These are phyloP conservation scores for Bombyx mori DNA, from an alignment of 1,140 invertebrate species.

Conservation along the genomic window DNA sequence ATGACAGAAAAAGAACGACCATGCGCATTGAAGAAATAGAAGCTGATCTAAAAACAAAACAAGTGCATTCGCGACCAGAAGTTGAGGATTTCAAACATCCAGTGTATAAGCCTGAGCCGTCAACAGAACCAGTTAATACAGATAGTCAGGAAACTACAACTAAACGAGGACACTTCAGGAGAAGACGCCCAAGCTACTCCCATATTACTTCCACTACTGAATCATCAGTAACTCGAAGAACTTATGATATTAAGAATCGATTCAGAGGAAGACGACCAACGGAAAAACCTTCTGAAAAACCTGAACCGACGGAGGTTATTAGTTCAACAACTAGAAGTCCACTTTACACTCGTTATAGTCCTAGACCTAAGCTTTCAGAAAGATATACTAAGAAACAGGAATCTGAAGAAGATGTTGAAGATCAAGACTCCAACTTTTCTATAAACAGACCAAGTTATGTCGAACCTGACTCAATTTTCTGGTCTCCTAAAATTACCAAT, in stretches of 20 bases:
- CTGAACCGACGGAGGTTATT: slow-evolving; percentile 34
- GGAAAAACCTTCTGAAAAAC: slow-evolving; percentile 56
- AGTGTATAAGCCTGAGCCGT: slow-evolving; percentile 56
- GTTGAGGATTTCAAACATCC: slow-evolving; percentile 53
- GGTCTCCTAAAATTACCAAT: slow-evolving; percentile 75
- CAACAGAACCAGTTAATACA: slow-evolving; percentile 29
- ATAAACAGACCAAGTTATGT: slow-evolving; percentile 61
- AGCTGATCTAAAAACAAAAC: slow-evolving; percentile 65
- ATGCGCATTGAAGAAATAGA: slow-evolving; percentile 70
- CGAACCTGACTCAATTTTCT: slow-evolving; percentile 71
- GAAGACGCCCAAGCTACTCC: slow-evolving; percentile 37
- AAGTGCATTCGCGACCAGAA: slow-evolving; percentile 47
- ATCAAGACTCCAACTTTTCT: slow-evolving; percentile 64
- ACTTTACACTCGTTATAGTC: slow-evolving; percentile 35
- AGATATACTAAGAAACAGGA: slow-evolving; percentile 54
- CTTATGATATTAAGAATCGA: slow-evolving; percentile 56
- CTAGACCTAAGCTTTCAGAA: slow-evolving; percentile 50
- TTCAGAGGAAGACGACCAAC: slow-evolving; percentile 56
- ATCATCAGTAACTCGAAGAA: slow-evolving; percentile 34
- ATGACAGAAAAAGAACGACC: slow-evolving; percentile 58
- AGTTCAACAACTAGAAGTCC: slow-evolving; percentile 35
- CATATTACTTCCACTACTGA: slow-evolving; percentile 49
- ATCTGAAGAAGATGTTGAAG: slow-evolving; percentile 41
- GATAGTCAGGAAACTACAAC: slow-evolving; percentile 31
- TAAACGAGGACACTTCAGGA: slow-evolving; percentile 45